Evolutionary conservation across 64 coral and sea anemone genomes (phyloP), one percentile per base, ranked within the genome.

Genomic region (Cladopsammia gracilis): DNA sequence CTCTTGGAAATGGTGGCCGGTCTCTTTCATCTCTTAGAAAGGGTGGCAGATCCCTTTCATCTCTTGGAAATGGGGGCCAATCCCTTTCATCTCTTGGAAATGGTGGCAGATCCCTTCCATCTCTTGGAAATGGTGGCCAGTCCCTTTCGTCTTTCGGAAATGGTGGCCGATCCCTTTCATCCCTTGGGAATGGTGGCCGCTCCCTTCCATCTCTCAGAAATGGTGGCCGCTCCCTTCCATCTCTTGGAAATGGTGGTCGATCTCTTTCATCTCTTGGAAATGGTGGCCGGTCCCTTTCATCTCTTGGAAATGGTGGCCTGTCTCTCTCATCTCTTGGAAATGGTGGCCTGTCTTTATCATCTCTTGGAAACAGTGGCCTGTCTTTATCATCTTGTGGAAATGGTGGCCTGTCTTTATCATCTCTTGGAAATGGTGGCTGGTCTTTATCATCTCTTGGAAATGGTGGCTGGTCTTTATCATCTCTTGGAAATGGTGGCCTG

Each of bases 261-360:
- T 83, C 86, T 76, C 76, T 34, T n/a, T 71, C 84, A 13, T 95
- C 93, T 90, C 93, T 90, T 10, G 16, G 45, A 15, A 56, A 78
- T 25, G 79, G 82, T 19, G 71, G 58, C 25, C 43, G 70, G 24
- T 72, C 20, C 34, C 70, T 43, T 13, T 90, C 93, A 90, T 91
- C 93, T 66, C 80, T 68, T 59, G 88, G 93, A 59, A 45, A 57
- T 25, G 69, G 79, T 13, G 78, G 77, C 48, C 72, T 47, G 18
- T 67, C 90, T 18, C 50, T 69, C 13, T 10, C 54, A 19, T 58
- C 57, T 58, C 86, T 88, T 19, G 92, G 76, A 67, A 73, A 52
- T 65, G 77, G 77, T 23, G 64, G 50, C 16, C 64, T 47, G 57
- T 82, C 89, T n/a, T 19, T 52, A 10, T 71, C 78, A 45, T 62